Base-by-base conservation (phyloP, 37 sponge, comb jelly and placozoan genomes). In the Trichoplax adhaerens region DNA sequence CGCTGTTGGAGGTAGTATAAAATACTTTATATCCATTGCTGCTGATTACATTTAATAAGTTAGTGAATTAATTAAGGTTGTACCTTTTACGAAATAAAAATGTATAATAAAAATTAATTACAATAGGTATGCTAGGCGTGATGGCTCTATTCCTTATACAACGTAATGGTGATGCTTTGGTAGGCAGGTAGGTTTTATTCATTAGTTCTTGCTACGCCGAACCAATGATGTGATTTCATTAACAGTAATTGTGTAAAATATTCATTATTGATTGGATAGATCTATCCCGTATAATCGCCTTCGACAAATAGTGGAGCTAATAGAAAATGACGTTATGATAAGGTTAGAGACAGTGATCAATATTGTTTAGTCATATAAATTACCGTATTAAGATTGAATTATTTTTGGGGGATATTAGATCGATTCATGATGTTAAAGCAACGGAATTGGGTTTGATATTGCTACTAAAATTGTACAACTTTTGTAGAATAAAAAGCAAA, bases 381-480 rank as follows among this genome's bases (percentile, higher is more conserved):
- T 29, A 29, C 4, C 46, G 67, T 49, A 46, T 47, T n/a, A 65
- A 64, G 67, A 64, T 65, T 73, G 50, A 2, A 55, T 49, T 58
- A 52, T 49, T 1, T 52, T 52, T 68, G 65, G 76, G 48, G 51
- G 7, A 8, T 8, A 56, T 49, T 65, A 90, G 91, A 56, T 93
- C 94, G 46, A 81, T 93, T 72, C 94, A 93, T 64, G 94, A 93
- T 76, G 82, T 93, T 58, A 93, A 93, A 63, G 94, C 94, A n/a
- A 85, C 83, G 56, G 94, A 93, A 56, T 72, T 93, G 80, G 93
- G 90, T 87, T 69, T 68, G 74, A 8, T 4, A 29, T 29, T 29
- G 29, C 29, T 29, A 29, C 29, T 2, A 6, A 71, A 7, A 29
- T 46, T 50, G 3, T 65, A 2, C 47, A 66, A 29, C 0, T 59